Conservation (phyloP, 2,888 invertebrate genomes). For the Cantharis flavilabris region DNA sequence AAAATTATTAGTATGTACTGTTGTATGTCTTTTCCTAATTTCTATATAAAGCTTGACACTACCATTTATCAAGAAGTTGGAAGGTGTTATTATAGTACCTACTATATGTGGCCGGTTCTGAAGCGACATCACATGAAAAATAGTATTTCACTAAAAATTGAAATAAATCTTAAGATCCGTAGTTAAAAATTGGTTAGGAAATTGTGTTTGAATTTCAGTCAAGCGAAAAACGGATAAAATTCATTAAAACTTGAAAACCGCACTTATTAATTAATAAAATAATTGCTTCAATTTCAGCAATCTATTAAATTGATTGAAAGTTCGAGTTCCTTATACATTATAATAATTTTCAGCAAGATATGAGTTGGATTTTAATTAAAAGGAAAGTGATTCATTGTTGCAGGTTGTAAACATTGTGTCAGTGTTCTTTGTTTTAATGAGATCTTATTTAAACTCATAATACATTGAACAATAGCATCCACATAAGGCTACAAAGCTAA, state of each 20-base stretch:
- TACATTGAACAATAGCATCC: conserved; percentile 21
- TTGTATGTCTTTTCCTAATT: neutral
- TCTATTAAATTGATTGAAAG: neutral
- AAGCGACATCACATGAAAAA: neutral
- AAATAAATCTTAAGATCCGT: neutral
- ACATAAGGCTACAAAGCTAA: conserved; percentile 21
- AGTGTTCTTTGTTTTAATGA: conserved; percentile 27
- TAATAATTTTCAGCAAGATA: conserved; percentile 25
- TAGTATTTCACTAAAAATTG: neutral
- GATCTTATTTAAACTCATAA: conserved; percentile 28
- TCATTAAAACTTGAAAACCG: neutral
- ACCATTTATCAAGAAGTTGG: neutral
- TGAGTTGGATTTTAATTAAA: conserved; percentile 30
- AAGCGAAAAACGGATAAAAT: neutral
- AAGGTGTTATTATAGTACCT: neutral
- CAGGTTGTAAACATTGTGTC: conserved; percentile 26
- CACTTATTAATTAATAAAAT: neutral
- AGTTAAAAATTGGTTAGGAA: neutral
- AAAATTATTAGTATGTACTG: neutral
- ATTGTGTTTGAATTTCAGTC: neutral
- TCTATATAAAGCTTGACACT: neutral
- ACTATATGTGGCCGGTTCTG: neutral
- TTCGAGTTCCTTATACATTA: conserved; percentile 12
- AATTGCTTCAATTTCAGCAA: neutral
- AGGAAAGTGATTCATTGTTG: conserved; percentile 33